These are phyloP conservation scores for Taeniopygia guttata DNA, from an alignment of 2,797 vertebrate genomes.

Conservation along the genomic window DNA sequence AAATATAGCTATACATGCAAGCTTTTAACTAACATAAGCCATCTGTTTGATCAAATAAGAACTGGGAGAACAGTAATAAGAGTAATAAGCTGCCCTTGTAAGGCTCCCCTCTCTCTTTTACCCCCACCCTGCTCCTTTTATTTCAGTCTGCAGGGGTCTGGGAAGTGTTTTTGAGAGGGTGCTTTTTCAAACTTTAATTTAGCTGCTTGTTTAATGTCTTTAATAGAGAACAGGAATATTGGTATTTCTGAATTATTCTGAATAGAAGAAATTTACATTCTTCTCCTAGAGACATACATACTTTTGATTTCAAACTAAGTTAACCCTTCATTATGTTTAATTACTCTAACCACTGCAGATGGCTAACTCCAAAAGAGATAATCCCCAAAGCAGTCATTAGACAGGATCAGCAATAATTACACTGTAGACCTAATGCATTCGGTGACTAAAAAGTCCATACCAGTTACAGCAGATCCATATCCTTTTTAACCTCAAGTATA, in stretches of 20 bases:
- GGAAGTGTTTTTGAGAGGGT: neutral
- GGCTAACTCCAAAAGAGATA: slow-evolving; percentile 85
- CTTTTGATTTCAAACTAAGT: slow-evolving; percentile 52
- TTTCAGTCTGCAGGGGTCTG: neutral
- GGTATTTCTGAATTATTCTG: neutral
- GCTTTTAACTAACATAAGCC: neutral
- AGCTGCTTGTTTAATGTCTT: neutral
- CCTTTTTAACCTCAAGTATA: neutral
- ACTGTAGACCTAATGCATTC: slow-evolving; percentile 78
- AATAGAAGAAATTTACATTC: neutral
- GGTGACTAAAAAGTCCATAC: neutral
- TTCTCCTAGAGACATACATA: neutral
- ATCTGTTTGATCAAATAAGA: neutral
- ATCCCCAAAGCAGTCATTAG: slow-evolving; percentile 89
- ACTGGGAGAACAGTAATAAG: neutral
- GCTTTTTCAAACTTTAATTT: neutral
- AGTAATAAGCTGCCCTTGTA: neutral
- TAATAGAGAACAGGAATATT: neutral
- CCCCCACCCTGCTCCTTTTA: neutral
- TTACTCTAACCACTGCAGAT: slow-evolving; percentile 82
- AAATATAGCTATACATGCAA: neutral
- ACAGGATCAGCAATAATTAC: slow-evolving; percentile 90
- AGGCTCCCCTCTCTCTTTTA: neutral
- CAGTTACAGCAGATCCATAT: neutral
- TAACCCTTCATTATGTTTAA: slow-evolving; percentile 50